Conservation (phyloP, 2,797 vertebrate species). For the Channallabes apus region DNA sequence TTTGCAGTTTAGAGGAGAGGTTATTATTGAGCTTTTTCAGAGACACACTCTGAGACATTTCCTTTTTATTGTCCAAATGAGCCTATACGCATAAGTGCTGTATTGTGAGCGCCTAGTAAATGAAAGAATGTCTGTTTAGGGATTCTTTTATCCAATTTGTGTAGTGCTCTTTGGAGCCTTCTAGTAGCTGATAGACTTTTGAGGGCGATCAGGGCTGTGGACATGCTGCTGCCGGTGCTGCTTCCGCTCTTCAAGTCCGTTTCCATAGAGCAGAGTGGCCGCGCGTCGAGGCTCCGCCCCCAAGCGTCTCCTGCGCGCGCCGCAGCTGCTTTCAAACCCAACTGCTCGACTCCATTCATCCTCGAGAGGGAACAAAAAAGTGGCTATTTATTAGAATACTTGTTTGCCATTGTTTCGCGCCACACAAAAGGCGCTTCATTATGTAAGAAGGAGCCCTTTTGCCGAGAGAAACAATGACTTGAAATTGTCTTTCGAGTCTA, state of each 20-base stretch:
- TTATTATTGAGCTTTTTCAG: constrained; percentile 19
- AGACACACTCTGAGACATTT: background rate
- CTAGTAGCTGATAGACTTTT: constrained; percentile 21
- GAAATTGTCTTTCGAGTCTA: constrained; percentile 97
- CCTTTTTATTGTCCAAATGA: constrained; percentile 25
- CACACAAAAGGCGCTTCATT: constrained; percentile 97
- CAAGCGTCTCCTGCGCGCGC: constrained; percentile 67
- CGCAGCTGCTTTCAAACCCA: constrained; percentile 94
- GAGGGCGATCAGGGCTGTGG: constrained; percentile 53
- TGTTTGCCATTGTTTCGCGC: constrained; percentile 96
- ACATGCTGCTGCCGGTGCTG: constrained; percentile 25
- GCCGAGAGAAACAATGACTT: constrained; percentile 96
- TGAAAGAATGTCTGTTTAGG: constrained; percentile 29
- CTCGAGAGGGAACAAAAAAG: constrained; percentile 88
- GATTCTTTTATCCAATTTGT: constrained; percentile 27
- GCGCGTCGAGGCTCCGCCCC: constrained; percentile 81
- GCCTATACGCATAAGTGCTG: constrained; percentile 1
- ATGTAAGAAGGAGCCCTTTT: constrained; percentile 85
- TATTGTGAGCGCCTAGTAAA: constrained; percentile 25
- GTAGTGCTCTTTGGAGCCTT: constrained; percentile 4
- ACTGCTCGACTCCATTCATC: constrained; percentile 93
- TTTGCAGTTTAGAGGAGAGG: constrained; percentile 11
- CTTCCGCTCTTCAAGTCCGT: constrained; percentile 70
- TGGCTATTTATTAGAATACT: constrained; percentile 98
- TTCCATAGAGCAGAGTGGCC: constrained; percentile 69